Evolutionary conservation across 2,113 vertebrate genomes (phyloP).

Genomic region (Stegostoma tigrinum): DNA sequence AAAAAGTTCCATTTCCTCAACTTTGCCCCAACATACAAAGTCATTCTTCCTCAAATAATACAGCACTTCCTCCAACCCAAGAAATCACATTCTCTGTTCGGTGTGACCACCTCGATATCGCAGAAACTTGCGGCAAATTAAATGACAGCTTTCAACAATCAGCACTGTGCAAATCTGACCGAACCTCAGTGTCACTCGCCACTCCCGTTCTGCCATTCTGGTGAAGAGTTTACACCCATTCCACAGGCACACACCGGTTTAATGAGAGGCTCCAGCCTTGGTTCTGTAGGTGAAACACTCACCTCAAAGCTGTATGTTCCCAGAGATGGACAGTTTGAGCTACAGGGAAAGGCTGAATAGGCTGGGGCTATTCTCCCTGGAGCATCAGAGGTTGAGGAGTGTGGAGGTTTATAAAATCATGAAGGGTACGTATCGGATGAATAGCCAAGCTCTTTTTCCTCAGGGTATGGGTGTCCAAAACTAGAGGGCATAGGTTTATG

Average conservation of each 20-base stretch:
- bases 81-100: not conserved
- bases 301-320: not conserved
- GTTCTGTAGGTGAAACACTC: not conserved
- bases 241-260: too few species aligned
- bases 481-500: too few species aligned
- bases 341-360: too few species aligned
- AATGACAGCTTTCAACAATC: not conserved
- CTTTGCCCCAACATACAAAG: not conserved
- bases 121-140: not conserved
- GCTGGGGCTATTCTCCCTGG: too few species aligned
- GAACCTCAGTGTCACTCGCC: not conserved
- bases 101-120: not conserved
- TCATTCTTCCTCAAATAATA: conserved; percentile 8
- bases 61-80: not conserved
- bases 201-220: not conserved
- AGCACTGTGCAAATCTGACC: not conserved
- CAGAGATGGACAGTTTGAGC: too few species aligned
- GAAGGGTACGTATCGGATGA: too few species aligned
- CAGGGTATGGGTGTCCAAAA: too few species aligned
- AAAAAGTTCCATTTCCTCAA: not conserved
- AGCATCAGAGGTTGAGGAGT: too few species aligned
- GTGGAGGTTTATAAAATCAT: too few species aligned
- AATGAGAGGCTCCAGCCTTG: not conserved
- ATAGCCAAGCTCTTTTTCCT: too few species aligned
- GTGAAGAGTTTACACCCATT: not conserved